Evolutionary conservation across 2,888 invertebrate species (phyloP).

Genomic region (Ceramica pisi): DNA sequence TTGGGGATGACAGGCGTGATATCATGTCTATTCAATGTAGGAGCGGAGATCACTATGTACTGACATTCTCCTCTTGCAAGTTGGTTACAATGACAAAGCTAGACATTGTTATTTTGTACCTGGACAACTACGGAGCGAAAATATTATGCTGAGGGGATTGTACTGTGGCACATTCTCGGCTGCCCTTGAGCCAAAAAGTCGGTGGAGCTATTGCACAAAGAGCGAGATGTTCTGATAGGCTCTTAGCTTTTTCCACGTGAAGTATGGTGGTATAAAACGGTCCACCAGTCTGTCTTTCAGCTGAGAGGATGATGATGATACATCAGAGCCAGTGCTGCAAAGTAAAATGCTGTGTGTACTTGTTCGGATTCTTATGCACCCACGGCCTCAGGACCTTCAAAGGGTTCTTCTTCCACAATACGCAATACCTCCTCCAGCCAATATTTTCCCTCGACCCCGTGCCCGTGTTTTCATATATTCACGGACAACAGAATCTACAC

Average conservation of each 20-base stretch:
- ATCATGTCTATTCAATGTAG: not conserved
- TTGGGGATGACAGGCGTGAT: not conserved
- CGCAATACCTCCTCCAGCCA: conserved; percentile 8
- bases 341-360: no score
- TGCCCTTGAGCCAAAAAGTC: no score
- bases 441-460: conserved; percentile 39
- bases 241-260: not conserved
- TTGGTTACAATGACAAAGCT: conserved; percentile 1
- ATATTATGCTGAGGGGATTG: conserved; percentile 36
- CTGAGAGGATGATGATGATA: not conserved
- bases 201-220: not conserved
- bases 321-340: not conserved
- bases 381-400: not conserved
- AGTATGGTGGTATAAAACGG: no score
- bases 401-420: not conserved
- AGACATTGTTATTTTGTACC: conserved; percentile 32
- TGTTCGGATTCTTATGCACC: not conserved
- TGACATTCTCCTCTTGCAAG: not conserved
- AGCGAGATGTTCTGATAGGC: no score
- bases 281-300: not conserved
- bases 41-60: no score
- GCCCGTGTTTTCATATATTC: conserved; percentile 26
- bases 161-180: not conserved
- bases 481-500: conserved; percentile 40
- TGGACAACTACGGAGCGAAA: conserved; percentile 43